Percentiles rank a stretch among this genome's conserved stretches.
Evolutionary conservation across 2,797 vertebrate genomes (phyloP).

Genomic region (Gallinago nigripennis): DNA sequence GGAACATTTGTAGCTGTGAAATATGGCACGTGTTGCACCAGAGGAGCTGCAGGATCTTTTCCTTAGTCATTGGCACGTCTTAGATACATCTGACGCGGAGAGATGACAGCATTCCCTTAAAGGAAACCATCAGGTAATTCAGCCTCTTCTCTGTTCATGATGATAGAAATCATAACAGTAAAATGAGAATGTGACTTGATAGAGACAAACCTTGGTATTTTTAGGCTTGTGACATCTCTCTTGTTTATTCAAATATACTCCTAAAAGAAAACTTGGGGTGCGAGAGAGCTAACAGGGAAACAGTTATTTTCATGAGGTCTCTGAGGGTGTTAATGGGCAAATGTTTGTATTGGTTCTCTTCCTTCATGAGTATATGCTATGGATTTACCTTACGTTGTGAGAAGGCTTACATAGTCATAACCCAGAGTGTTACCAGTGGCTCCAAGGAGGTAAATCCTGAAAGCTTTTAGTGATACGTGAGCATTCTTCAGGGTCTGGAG

Average conservation of each 20-base stretch:
- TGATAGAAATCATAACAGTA: neutral
- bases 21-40: neutral
- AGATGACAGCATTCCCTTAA: neutral
- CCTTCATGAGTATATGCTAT: neutral
- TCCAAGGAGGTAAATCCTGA: neutral
- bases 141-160: neutral
- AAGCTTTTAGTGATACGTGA: neutral
- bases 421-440: neutral
- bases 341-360: neutral
- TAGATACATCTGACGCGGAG: neutral
- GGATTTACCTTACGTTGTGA: neutral
- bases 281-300: neutral
- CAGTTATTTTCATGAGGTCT: neutral
- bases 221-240: neutral
- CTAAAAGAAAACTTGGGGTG: neutral
- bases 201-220: neutral
- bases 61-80: neutral
- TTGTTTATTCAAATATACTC: neutral
- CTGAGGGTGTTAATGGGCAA: neutral
- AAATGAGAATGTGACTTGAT: neutral
- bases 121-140: neutral
- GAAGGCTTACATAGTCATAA: neutral
- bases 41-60: neutral
- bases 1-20: conserved; percentile 18
- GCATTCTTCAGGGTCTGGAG: neutral